Conservation (phyloP, 2,888 invertebrate genomes). For the Holacanthella duospinosa region DNA sequence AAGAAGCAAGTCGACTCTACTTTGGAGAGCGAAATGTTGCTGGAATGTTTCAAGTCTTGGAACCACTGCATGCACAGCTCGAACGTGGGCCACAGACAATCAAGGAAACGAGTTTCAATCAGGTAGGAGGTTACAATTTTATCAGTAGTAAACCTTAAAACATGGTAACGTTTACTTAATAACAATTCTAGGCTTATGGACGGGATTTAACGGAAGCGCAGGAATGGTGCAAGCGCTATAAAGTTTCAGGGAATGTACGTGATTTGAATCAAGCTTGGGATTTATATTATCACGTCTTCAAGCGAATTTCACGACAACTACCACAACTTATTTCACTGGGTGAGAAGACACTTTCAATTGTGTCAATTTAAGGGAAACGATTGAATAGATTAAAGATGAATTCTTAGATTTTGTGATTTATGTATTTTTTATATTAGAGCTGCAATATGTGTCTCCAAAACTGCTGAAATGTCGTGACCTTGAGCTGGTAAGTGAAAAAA, state of each 20-base stretch:
- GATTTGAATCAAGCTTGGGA: slow-evolving; percentile 99
- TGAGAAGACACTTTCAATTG: not conserved
- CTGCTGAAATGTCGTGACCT: slow-evolving; percentile 78
- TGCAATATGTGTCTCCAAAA: slow-evolving; percentile 92
- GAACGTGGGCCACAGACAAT: slow-evolving; percentile 88
- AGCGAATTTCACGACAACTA: slow-evolving; percentile 88
- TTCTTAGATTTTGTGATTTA: not conserved
- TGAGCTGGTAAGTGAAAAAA: no score
- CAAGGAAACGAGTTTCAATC: slow-evolving; percentile 93
- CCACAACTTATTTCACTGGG: slow-evolving; percentile 72
- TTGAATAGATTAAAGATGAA: no score
- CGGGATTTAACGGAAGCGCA: slow-evolving; percentile 87
- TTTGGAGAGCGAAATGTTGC: slow-evolving; percentile 92
- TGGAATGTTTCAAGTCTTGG: slow-evolving; percentile 91
- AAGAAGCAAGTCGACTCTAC: slow-evolving; percentile 54
- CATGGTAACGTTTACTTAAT: no score
- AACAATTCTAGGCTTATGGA: slow-evolving; percentile 84
- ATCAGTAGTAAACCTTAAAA: no score
- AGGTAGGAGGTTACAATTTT: slow-evolving; percentile 44
- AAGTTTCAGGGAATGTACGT: slow-evolving; percentile 69
- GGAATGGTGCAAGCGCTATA: slow-evolving; percentile 86
- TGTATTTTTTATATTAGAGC: slow-evolving; percentile 45
- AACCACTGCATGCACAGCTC: slow-evolving; percentile 87
- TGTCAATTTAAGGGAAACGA: no score
- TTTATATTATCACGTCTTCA: slow-evolving; percentile 95